Evolutionary conservation across 2,113 vertebrate species (phyloP), one percentile per base, ranked within the genome.

Genomic region (Passer montanus): DNA sequence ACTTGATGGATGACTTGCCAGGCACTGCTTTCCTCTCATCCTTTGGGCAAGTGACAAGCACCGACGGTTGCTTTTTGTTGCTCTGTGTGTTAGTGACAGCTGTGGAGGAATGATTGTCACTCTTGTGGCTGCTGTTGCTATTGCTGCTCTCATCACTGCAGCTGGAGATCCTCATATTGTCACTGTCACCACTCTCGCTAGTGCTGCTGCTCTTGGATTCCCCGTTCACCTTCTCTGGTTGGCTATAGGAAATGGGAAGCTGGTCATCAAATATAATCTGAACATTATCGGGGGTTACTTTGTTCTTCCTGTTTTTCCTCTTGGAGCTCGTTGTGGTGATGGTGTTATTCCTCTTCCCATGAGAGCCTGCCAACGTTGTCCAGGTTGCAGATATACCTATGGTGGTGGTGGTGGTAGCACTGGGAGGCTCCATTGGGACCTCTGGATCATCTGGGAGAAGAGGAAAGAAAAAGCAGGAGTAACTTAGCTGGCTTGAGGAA

Each of bases 241-340:
- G 99, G 97, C 98, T 98, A 93, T 99, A 99, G 33, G 99, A 99
- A 94, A 99, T 98, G 8, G 99, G 99, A 98, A 99, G 98, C 33
- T 99, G 98, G 96, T 99, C 99, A 95, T 99, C 99, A 97, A 99
- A 99, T 93, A 99, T 99, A 87, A 99, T 99, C 81, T 99, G 99
- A 93, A 99, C 99, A 0, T 98, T 99, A 63, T 99, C 98, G 19
- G 98, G 97, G 74, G 97, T 91, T 62, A 99, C 99, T 98, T 99
- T 99, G 97, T 98, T 99, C 98, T 99, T 99, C 97, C 99, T 99
- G 98, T 98, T 99, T 98, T 99, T 99, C 87, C 99, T 99, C 97
- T 99, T 99, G 94, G 98, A 98, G 97, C 98, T 99, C 23, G 98
- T 98, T n/a, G 99, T 99, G 79, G 99, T 99, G 95, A 99, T 98